Percentiles rank a stretch among this genome's conserved stretches.
phyloP scores from a whole-genome alignment of 2,888 invertebrate genomes.

The Drosophila quasianomalipes region DNA sequence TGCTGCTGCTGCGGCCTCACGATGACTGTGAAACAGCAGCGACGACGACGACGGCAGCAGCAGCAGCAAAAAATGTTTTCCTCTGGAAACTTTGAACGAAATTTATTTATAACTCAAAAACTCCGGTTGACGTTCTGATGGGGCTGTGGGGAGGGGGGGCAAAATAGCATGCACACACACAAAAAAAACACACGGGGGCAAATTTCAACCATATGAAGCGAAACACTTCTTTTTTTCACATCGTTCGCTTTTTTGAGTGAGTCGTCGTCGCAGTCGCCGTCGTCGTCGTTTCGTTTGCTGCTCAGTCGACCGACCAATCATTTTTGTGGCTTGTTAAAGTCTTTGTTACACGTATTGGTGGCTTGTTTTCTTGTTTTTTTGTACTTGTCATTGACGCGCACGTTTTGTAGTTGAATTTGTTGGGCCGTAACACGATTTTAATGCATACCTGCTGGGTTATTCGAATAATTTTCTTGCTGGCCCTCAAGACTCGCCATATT shows the following conservation, averaged over 20 bases:
- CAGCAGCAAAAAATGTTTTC: slow-evolving; percentile 60
- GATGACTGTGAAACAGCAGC: slow-evolving; percentile 66
- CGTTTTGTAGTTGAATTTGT: slow-evolving; percentile 38
- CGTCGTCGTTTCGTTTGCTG: slow-evolving; percentile 57
- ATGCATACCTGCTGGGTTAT: slow-evolving; percentile 85
- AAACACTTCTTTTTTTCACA: slow-evolving; percentile 74
- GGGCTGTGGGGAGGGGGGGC: slow-evolving; percentile 25
- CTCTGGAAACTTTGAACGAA: slow-evolving; percentile 75
- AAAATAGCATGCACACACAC: slow-evolving; percentile 41
- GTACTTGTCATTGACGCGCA: slow-evolving; percentile 50
- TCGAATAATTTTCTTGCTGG: slow-evolving; percentile 85
- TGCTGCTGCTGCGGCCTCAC: slow-evolving; percentile 66
- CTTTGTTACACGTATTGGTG: slow-evolving; percentile 36
- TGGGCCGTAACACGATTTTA: slow-evolving; percentile 52
- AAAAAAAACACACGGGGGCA: slow-evolving; percentile 70
- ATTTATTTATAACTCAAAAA: slow-evolving; percentile 82
- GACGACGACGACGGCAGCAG: slow-evolving; percentile 23
- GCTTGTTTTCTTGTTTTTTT: slow-evolving; percentile 15
- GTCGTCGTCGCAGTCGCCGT: slow-evolving; percentile 54
- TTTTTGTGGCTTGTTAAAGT: slow-evolving; percentile 57
- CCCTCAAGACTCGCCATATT: slow-evolving; percentile 86
- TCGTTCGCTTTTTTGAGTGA: slow-evolving; percentile 73
- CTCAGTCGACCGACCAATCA: slow-evolving; percentile 76
- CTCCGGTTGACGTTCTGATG: slow-evolving; percentile 70
- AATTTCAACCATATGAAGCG: slow-evolving; percentile 77